Percentiles rank a stretch among this genome's conserved stretches.
Conservation (phyloP, 2,113 vertebrate species). For the Pelvicachromis taeniatus region DNA sequence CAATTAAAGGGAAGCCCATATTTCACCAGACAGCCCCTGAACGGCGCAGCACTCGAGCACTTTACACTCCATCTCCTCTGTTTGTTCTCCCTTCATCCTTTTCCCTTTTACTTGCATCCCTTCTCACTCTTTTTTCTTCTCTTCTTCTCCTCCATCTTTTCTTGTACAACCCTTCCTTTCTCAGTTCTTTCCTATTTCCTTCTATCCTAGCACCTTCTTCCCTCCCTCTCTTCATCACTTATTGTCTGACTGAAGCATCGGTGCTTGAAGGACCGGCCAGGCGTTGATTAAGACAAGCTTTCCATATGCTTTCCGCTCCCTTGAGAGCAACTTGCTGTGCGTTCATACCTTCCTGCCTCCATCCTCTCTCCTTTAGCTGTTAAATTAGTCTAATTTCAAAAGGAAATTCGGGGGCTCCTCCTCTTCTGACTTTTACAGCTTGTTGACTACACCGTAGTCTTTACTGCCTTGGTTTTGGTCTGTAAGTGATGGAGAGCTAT, state of each 20-base stretch:
- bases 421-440: neutral
- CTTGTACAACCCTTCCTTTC: neutral
- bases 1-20: constrained; percentile 36
- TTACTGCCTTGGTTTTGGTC: neutral
- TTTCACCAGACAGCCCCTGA: constrained; percentile 6
- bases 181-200: neutral
- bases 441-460: neutral
- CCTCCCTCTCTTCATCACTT: neutral
- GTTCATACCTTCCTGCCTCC: constrained; percentile 14
- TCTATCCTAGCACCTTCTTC: neutral
- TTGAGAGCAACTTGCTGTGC: constrained; percentile 32
- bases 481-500: neutral
- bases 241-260: constrained; percentile 17
- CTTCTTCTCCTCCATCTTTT: neutral
- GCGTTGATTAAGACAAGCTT: constrained; percentile 45
- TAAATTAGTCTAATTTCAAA: constrained; percentile 16
- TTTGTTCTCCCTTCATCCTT: neutral
- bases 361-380: neutral
- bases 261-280: constrained; percentile 6
- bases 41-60: neutral
- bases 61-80: neutral
- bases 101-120: neutral
- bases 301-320: constrained; percentile 20
- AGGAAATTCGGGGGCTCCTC: neutral
- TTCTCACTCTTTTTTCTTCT: neutral